Percentiles rank a stretch among this genome's conserved stretches.
These are phyloP conservation scores for Taenaris catops DNA, from an alignment of 2,888 invertebrate species.

Conservation along the genomic window DNA sequence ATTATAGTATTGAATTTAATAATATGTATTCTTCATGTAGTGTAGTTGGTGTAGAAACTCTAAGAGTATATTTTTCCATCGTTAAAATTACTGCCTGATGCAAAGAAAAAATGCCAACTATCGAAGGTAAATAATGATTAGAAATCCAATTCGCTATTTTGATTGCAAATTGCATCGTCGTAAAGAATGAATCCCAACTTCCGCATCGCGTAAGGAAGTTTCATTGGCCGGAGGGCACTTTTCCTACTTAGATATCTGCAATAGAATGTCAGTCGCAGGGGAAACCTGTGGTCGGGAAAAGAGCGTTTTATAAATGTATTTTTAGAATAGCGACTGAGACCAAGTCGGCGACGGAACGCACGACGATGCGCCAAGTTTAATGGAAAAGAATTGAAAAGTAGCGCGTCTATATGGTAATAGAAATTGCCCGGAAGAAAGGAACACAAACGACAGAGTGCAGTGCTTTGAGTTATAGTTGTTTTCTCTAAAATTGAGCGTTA, in stretches of 20 bases:
- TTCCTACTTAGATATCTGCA: slow-evolving; percentile 66
- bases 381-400: slow-evolving; percentile 80
- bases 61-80: too few species aligned
- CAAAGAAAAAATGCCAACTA: too few species aligned
- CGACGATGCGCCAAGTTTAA: slow-evolving; percentile 75
- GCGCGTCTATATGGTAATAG: slow-evolving; percentile 80
- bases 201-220: slow-evolving; percentile 48
- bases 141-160: too few species aligned
- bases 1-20: too few species aligned
- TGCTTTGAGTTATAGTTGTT: slow-evolving; percentile 75
- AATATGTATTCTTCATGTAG: too few species aligned
- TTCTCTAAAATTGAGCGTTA: slow-evolving; percentile 74
- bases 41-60: too few species aligned
- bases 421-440: slow-evolving; percentile 78
- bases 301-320: slow-evolving; percentile 78
- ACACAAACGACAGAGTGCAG: slow-evolving; percentile 71
- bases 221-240: slow-evolving; percentile 46
- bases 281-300: slow-evolving; percentile 65
- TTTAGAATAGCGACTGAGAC: slow-evolving; percentile 60
- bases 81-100: too few species aligned
- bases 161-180: slow-evolving; percentile 15
- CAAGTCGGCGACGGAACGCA: slow-evolving; percentile 60
- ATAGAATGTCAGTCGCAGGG: slow-evolving; percentile 71
- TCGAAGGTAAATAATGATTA: too few species aligned
- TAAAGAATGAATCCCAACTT: slow-evolving; percentile 36